Evolutionary conservation across 2,888 invertebrate genomes (phyloP).

Genomic region (Sacculina carcini): DNA sequence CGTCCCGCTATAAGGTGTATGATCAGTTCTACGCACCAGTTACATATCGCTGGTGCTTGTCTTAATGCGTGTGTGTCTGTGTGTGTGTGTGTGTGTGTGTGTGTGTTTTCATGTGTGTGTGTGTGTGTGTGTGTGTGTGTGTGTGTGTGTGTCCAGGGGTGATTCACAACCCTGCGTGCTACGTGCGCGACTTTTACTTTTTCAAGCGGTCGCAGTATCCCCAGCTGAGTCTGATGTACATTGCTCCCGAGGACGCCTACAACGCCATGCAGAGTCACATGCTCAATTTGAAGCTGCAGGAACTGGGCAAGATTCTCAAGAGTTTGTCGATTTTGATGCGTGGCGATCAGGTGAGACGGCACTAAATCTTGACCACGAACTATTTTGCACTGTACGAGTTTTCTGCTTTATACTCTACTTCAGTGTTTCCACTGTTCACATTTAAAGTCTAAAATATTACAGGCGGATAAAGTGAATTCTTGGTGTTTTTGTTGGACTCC

Average conservation of each 20-base stretch:
- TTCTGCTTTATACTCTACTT: no score
- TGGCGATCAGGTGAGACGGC: conserved; percentile 18
- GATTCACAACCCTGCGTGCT: conserved; percentile 81
- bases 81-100: no score
- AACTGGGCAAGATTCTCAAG: conserved; percentile 60
- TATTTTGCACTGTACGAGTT: neutral
- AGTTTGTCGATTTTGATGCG: conserved; percentile 22
- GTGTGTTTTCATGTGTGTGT: conserved; percentile 5
- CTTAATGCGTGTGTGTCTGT: no score
- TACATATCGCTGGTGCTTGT: no score
- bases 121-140: conserved; percentile 6
- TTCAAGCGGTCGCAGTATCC: conserved; percentile 94
- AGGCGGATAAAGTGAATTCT: no score
- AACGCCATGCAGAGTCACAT: conserved; percentile 71
- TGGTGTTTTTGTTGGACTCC: no score
- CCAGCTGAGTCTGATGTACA: conserved; percentile 70
- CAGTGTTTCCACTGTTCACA: no score
- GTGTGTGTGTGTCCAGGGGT: conserved; percentile 37
- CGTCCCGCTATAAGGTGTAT: no score
- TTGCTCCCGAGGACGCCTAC: conserved; percentile 75
- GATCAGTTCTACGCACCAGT: no score
- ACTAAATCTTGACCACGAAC: neutral
- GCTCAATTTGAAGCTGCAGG: conserved; percentile 73
- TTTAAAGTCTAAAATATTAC: no score
- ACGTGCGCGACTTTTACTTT: conserved; percentile 83